A percentile compares a stretch with the other conserved stretches of the same genome.
Evolutionary conservation across 2,888 invertebrate species (phyloP).

Genomic region (Spilosoma lubricipeda): DNA sequence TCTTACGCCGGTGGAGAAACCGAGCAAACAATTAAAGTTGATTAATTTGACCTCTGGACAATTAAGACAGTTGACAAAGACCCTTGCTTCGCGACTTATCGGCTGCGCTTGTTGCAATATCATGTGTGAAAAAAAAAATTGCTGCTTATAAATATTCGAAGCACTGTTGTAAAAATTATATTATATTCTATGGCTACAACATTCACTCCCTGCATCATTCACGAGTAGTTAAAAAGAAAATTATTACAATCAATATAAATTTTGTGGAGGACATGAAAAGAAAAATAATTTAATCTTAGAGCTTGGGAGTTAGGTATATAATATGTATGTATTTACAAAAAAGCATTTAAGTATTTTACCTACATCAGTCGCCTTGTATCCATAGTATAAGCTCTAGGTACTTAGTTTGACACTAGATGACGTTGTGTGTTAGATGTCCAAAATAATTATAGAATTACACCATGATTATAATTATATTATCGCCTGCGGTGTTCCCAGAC

Average conservation of each 20-base stretch:
- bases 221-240: background rate
- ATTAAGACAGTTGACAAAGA: conserved; percentile 68
- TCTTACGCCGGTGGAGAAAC: conserved; percentile 40
- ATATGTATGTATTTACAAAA: no score
- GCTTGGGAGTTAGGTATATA: no score
- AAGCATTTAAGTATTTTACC: no score
- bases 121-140: background rate
- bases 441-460: no score
- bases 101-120: conserved; percentile 9
- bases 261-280: background rate
- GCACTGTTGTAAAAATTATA: background rate
- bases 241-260: background rate
- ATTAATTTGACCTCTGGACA: conserved; percentile 82
- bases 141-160: background rate
- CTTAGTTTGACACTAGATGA: no score
- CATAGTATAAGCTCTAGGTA: no score
- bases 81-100: conserved; percentile 34
- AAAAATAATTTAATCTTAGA: background rate
- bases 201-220: background rate
- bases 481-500: no score
- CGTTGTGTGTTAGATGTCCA: no score
- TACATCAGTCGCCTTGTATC: no score
- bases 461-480: no score
- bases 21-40: conserved; percentile 73
- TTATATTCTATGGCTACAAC: background rate